Conservation (phyloP, 2,113 vertebrate genomes). For the Peromyscus polionotus region DNA sequence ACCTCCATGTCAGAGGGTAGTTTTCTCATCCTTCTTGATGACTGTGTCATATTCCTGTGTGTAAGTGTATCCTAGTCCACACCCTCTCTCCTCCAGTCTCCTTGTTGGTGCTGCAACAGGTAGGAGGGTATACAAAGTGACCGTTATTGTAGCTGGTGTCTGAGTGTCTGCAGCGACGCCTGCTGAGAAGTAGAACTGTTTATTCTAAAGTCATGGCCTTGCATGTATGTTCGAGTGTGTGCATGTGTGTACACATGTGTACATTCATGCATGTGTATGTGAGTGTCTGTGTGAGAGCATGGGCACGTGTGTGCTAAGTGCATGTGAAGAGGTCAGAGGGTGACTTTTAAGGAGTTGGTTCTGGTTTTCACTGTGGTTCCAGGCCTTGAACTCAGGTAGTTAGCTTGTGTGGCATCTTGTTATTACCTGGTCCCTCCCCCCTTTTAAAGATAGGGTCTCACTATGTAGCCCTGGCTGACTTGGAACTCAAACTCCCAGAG, state of each 20-base stretch:
- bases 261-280: not conserved
- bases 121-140: not conserved
- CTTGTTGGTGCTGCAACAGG: not conserved
- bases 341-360: not conserved
- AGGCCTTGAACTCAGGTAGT: not conserved
- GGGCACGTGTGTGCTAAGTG: not conserved
- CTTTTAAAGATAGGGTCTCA: not conserved
- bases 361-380: not conserved
- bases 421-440: not conserved
- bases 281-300: not conserved
- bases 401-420: not conserved
- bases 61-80: not conserved
- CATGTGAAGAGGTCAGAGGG: not conserved
- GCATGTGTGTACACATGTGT: not conserved
- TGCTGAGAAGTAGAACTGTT: constrained; percentile 42
- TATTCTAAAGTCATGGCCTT: not conserved
- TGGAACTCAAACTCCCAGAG: not conserved
- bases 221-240: not conserved
- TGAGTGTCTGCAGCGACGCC: not conserved
- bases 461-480: not conserved
- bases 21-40: constrained; percentile 11
- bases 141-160: not conserved
- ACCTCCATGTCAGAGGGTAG: not conserved
- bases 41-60: constrained; percentile 34
- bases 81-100: not conserved